phyloP scores from a whole-genome alignment of 2,797 vertebrate genomes.

The Adelosebastes latens region DNA sequence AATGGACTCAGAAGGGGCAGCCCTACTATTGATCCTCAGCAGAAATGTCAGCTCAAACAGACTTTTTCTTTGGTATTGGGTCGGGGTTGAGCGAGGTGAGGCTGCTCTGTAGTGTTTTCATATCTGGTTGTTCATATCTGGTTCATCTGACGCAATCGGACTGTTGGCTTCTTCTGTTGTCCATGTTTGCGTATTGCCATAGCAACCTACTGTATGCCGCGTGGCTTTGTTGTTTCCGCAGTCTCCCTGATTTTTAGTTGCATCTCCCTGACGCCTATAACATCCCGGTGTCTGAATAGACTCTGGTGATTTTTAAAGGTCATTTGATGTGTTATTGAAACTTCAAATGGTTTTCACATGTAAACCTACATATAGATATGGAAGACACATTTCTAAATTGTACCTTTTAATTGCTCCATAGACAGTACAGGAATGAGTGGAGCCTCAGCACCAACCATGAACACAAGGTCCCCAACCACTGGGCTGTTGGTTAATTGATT shows the following conservation, averaged over 20 bases:
- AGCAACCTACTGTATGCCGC: not conserved
- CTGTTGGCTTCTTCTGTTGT: not conserved
- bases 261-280: too few species aligned
- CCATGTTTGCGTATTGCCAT: not conserved
- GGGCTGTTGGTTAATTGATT: conserved; percentile 41
- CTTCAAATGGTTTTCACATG: not conserved
- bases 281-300: not conserved
- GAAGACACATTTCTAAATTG: not conserved
- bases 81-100: not conserved
- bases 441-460: conserved; percentile 5
- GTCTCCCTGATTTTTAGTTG: not conserved
- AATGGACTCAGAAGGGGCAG: too few species aligned
- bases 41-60: not conserved
- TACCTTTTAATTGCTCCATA: not conserved
- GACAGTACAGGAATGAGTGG: not conserved
- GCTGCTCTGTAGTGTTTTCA: not conserved
- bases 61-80: not conserved
- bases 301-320: not conserved
- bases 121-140: not conserved
- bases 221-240: not conserved
- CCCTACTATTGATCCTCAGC: not conserved
- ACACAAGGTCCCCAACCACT: conserved; percentile 11
- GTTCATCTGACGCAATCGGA: not conserved
- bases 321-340: not conserved
- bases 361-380: not conserved